Conservation (phyloP, 2,113 vertebrate species). For the Cephalopholis sonnerati region DNA sequence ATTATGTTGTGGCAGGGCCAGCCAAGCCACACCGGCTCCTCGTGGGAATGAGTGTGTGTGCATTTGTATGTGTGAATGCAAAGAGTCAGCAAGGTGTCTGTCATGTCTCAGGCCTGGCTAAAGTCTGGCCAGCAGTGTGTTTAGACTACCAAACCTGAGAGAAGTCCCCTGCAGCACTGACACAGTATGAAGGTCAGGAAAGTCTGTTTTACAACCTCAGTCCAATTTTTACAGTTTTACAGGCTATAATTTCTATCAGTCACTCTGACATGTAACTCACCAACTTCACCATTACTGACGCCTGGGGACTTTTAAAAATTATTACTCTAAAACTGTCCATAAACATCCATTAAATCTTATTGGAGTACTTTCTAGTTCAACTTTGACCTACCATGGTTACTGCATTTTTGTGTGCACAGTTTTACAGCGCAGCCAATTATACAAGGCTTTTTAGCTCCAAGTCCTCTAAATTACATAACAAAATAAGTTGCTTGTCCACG, state of each 20-base stretch:
- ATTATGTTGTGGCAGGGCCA: conserved; percentile 15
- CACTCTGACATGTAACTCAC: background rate
- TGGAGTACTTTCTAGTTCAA: background rate
- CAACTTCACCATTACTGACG: background rate
- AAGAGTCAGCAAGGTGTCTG: conserved; percentile 13
- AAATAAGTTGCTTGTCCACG: background rate
- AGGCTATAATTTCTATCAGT: background rate
- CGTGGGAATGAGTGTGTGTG: conserved; percentile 41
- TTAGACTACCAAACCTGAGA: conserved; percentile 30
- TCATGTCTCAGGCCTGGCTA: conserved; percentile 35
- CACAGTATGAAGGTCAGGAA: background rate
- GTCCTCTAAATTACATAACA: background rate
- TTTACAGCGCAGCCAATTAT: background rate
- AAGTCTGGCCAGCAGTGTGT: conserved; percentile 26
- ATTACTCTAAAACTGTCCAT: conserved; percentile 4
- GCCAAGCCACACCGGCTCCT: background rate
- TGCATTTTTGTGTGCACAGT: background rate
- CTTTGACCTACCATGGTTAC: background rate
- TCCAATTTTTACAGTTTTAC: background rate
- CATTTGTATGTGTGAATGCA: conserved; percentile 4
- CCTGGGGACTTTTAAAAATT: background rate
- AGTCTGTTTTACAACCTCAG: background rate
- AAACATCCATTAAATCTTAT: background rate
- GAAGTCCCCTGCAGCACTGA: background rate
- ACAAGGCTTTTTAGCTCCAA: background rate